Conservation (phyloP, 2,888 invertebrate genomes). For the Druceiella hillmani region DNA sequence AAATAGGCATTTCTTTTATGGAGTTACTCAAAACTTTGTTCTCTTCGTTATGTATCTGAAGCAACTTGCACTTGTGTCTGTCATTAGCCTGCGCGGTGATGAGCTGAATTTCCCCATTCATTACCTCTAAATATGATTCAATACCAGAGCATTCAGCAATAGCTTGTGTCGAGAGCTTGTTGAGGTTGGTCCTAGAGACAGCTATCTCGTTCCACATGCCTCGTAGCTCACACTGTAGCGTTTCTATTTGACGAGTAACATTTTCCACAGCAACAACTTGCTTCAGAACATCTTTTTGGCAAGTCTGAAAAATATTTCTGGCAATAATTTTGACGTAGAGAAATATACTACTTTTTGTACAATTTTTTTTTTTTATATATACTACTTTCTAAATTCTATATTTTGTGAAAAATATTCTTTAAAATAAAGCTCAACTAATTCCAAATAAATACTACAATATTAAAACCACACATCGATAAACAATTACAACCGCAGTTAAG, state of each 20-base stretch:
- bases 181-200: constrained; percentile 28
- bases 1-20: constrained; percentile 45
- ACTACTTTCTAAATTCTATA: no score
- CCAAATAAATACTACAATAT: no score
- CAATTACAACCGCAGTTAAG: no score
- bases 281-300: constrained; percentile 40
- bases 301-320: constrained; percentile 34
- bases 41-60: constrained; percentile 44
- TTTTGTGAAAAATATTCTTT: no score
- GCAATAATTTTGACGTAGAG: constrained; percentile 3
- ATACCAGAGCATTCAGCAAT: constrained; percentile 32
- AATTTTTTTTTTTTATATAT: no score
- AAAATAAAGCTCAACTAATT: no score
- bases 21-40: constrained; percentile 47
- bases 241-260: constrained; percentile 34
- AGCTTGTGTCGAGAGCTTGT: constrained; percentile 31
- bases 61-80: constrained; percentile 33
- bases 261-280: constrained; percentile 39
- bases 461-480: no score
- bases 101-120: constrained; percentile 34
- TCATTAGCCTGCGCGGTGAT: constrained; percentile 40
- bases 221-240: constrained; percentile 34
- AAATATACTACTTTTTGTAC: no score
- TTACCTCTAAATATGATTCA: constrained; percentile 30
- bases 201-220: constrained; percentile 35